Evolutionary conservation across 2,113 vertebrate species (phyloP), one percentile per base, ranked within the genome.

Genomic region (Bubo bubo): DNA sequence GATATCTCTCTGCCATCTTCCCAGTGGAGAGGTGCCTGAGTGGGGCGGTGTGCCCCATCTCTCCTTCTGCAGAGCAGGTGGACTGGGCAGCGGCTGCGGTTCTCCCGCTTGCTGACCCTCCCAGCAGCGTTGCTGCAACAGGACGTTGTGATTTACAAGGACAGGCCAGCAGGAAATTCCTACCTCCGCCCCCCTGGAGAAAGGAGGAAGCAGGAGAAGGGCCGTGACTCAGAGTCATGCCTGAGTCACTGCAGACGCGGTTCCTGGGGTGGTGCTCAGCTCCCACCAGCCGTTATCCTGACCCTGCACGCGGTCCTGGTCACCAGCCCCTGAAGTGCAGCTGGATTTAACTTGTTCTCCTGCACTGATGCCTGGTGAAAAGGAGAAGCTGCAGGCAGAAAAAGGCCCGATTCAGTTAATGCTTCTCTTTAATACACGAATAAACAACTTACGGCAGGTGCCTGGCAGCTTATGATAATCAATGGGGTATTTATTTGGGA

Each of bases 141-240:
- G 94, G 91, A 97, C 89, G n/a, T 20, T 76, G 77, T 70, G 94
- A 91, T 95, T 95, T 95, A 62, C 91, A 82, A 22, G 94, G 94
- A 52, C 55, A 4, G 89, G 93, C 91, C 95, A 86, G 96, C 97
- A 97, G 97, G 95, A 97, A 97, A 97, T 96, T 95, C 97, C 96
- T 88, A 68, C 97, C 95, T 97, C 96, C 93, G 4, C 94, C 96
- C 86, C 90, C 90, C 82, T 3, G 14, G 94, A 86, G 95, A 14
- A 34, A 79, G 95, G 86, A 92, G 94, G 97, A 95, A 96, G 97
- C 90, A 8, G 79, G 79, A 64, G 96, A 41, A 76, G 58, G 10
- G 30, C 49, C 8, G 12, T 79, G 94, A 94, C 35, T 96, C 95
- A 77, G 90, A 94, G 91, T 58, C 86, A 55, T 3, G 74, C 32